Percentiles rank a stretch among this genome's conserved stretches.
Evolutionary conservation across 2,797 vertebrate species (phyloP).

Genomic region (Vespertilio murinus): DNA sequence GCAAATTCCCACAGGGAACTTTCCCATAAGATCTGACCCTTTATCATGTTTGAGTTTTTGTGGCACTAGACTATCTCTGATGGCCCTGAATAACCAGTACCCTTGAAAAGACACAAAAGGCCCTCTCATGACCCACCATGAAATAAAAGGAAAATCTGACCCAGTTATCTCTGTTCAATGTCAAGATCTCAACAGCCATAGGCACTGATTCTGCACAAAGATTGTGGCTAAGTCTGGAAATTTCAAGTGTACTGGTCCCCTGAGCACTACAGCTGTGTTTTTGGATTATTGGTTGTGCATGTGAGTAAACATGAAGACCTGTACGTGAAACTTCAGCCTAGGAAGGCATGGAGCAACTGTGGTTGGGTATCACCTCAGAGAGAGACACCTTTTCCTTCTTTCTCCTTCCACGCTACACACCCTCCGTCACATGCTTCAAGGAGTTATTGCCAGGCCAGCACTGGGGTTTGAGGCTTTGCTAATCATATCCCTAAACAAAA

Average conservation of each 20-base stretch:
- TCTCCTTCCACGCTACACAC: neutral
- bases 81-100: neutral
- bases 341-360: accelerated
- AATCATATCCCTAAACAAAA: neutral
- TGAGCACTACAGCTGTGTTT: neutral
- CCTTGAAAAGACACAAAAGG: neutral
- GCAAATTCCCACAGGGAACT: neutral
- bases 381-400: neutral
- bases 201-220: neutral
- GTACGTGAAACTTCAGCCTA: neutral
- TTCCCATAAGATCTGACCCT: neutral
- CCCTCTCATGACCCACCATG: neutral
- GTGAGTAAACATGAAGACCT: neutral
- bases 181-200: neutral
- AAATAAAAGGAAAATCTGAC: neutral
- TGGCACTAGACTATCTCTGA: neutral
- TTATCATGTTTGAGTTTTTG: neutral
- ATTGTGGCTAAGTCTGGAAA: neutral
- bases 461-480: neutral
- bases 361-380: neutral
- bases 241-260: no score
- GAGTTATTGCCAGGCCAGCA: neutral
- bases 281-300: neutral
- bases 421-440: neutral
- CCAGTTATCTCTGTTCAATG: neutral